These are phyloP conservation scores for Typhlichthys subterraneus DNA, from an alignment of 2,797 vertebrate genomes.

Conservation along the genomic window DNA sequence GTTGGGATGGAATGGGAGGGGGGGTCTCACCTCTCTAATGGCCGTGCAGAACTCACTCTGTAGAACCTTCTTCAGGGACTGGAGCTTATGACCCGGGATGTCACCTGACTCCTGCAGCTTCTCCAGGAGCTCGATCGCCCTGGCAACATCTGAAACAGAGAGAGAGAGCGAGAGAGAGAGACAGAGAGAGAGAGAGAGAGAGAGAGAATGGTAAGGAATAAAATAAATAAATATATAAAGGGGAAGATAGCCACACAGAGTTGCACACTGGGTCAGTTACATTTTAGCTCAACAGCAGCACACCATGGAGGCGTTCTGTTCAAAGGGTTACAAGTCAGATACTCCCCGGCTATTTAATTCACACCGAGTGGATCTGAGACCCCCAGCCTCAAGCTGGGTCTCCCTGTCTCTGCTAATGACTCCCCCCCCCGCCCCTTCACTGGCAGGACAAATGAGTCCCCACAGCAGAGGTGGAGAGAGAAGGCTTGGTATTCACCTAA, in stretches of 20 bases:
- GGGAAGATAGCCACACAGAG: too few relatives aligned
- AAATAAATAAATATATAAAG: constrained; percentile 20
- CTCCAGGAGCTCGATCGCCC: constrained; percentile 96
- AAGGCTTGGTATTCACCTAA: constrained; percentile 39
- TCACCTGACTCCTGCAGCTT: constrained; percentile 96
- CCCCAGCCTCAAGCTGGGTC: constrained; percentile 22
- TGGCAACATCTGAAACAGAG: constrained; percentile 86
- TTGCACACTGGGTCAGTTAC: constrained; percentile 35
- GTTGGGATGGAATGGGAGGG: neutral
- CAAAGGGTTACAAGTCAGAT: constrained; percentile 5
- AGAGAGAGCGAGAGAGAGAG: neutral
- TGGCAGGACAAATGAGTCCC: constrained; percentile 27
- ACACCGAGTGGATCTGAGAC: constrained; percentile 21
- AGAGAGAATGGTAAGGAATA: neutral
- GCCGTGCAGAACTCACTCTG: constrained; percentile 99
- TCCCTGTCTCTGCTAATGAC: constrained; percentile 41
- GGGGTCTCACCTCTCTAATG: constrained; percentile 92
- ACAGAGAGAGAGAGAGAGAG: constrained; percentile 12
- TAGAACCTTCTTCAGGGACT: constrained; percentile 96
- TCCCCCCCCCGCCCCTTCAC: constrained; percentile 24
- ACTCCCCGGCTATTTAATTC: too few relatives aligned
- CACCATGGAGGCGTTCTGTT: constrained; percentile 28
- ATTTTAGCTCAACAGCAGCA: constrained; percentile 4
- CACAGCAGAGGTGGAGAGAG: constrained; percentile 25
- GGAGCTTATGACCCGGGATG: constrained; percentile 95